Base-by-base conservation (phyloP, 2,113 vertebrate genomes). In the Elachura formosa region DNA sequence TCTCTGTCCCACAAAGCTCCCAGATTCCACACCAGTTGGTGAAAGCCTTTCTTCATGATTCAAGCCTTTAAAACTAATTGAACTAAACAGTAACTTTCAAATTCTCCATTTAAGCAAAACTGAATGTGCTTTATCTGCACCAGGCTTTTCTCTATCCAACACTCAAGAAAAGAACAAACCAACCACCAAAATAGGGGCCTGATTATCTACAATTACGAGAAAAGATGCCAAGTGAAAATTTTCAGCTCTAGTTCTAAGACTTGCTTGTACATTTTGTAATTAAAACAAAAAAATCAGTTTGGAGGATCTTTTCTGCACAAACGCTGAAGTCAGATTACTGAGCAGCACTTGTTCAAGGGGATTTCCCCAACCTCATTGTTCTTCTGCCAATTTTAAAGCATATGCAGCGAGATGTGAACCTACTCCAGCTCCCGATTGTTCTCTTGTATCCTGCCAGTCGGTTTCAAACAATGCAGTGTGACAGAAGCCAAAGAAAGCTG, bases 351-450 rank as follows among this genome's bases (percentile, higher is more conserved):
- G 62, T 68, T 63, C 73, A 58, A 89, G 69, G 83, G 91, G 91
- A 97, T 93, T 95, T 94, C 81, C 93, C 93, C 68, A 87, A 28
- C 51, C 55, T 90, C 91, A 89, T 87, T 93, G 91, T 96, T 97
- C n/a, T 73, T 94, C 84, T 94, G 91, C 89, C 92, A 92, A 67
- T 63, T 92, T 56, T 87, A 56, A 95, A 87, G 81, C 84, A 84
- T 78, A 92, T 41, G 84, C 93, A 96, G 87, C 0, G 34, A 94
- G 91, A 92, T 94, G 93, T 68, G 93, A 94, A 94, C 62, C 77
- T 81, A 76, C n/a, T 89, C 69, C 84, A 69, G 89, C 86, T 94
- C 87, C 54, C 3, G 0, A 95, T 94, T 95, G 91, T 96, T 96
- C 91, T 94, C 84, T 52, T 48, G 80, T 88, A 96, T 94, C 95